phyloP scores from a whole-genome alignment of 2,797 vertebrate genomes.

The Cyclura pinguis region DNA sequence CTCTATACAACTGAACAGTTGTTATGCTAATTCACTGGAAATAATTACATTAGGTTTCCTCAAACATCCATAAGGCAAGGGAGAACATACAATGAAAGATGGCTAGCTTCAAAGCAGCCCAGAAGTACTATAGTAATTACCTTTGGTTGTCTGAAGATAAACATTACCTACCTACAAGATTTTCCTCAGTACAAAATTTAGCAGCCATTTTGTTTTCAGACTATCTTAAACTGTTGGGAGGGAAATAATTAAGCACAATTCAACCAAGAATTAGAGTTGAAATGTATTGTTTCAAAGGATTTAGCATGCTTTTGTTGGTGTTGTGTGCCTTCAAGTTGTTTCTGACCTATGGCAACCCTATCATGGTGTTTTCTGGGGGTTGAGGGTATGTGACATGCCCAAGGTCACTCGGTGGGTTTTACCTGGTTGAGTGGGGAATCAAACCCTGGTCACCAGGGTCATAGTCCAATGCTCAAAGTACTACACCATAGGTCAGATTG shows the following conservation, averaged over 20 bases:
- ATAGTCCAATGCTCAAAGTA: no score
- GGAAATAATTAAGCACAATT: background rate
- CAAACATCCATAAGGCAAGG: background rate
- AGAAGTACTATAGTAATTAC: background rate
- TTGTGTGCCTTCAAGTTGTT: no score
- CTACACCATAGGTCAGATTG: background rate
- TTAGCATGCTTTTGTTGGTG: background rate
- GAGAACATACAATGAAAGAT: background rate
- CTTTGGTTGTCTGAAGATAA: background rate
- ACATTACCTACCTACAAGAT: background rate
- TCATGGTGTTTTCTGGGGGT: no score
- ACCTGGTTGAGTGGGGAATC: no score
- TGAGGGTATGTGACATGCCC: no score
- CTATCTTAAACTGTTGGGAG: background rate
- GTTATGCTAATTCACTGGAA: background rate
- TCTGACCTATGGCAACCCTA: no score
- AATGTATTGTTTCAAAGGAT: background rate
- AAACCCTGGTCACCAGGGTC: no score
- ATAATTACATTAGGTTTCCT: background rate
- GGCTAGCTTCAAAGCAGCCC: background rate
- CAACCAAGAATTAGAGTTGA: background rate
- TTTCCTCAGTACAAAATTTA: fast-evolving
- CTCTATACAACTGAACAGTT: background rate
- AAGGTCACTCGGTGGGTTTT: no score
- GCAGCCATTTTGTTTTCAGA: background rate